Base-by-base conservation (phyloP, 2,113 vertebrate genomes). In the Anguilla rostrata region DNA sequence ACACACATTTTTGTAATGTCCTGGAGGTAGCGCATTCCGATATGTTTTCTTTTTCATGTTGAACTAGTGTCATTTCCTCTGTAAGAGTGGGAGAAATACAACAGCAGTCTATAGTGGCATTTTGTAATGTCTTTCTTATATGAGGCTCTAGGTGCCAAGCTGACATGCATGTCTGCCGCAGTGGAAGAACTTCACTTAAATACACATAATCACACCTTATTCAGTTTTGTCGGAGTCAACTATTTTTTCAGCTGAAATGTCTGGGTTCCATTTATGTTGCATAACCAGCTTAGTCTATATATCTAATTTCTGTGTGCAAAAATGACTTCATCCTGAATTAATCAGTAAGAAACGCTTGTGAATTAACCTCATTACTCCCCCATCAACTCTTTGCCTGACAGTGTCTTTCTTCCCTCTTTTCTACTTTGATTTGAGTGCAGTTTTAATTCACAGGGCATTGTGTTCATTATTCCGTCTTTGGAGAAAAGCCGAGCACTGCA, bases 341-440 rank as follows among this genome's bases (percentile, higher is more conserved):
- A 18, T 40, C 29, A 3, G 79, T 20, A 18, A 5, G 79, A 81
- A 29, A 29, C 41, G 39, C 79, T 81, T 29, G 29, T 20, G 79
- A 81, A 81, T 81, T 43, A 81, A 81, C 79, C 79, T 43, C 79
- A 81, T 81, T 81, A 40, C 79, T 39, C 43, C 79, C 41, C 79
- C 16, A 7, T 81, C 79, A 40, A 6, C 43, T 20, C 79, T 81
- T 22, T 81, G 79, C 22, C 41, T 5, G 20, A 43, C 29, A 41
- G 22, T 7, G 49, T 53, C 9, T 41, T 43, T 81, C 18, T 40
- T 75, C 26, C 71, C 29, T 75, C 78, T 39, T 41, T 80, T 26
- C 39, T 8, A 81, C 16, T 81, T 81, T 39, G 39, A 22, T 40
- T 34, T 34, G 41, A 81, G 16, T 39, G 16, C 15, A 20, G 20